Base-by-base conservation (phyloP, 2,888 invertebrate genomes). In the Thecocarcelia acutangulata region DNA sequence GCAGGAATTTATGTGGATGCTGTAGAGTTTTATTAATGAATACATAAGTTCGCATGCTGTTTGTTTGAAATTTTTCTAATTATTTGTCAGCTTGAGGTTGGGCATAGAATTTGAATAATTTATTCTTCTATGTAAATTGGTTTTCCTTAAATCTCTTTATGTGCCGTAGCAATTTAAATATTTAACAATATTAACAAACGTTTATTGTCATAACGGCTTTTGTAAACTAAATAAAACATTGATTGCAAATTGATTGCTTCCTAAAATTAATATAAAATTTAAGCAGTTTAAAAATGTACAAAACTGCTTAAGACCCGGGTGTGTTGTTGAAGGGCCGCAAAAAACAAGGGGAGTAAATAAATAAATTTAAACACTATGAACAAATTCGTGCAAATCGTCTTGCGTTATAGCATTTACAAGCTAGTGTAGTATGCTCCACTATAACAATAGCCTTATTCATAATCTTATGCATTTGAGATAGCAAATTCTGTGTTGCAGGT, bases 101-200 rank as follows among this genome's bases (percentile, higher is more conserved):
- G 8, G 40, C 56, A 24, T 78, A 40, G 66, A 73, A 73, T 78
- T 72, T 44, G 21, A 66, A 66, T 66, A 59, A 33, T 9, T 9
- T 9, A 33, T 33, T 33, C 9, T 33, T 33, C 2, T 33, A 33
- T 33, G 33, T 61, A 73, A 61, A 54, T 73, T 37, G 50, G 24
- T 33, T 66, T 54, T 44, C 33, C 21, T 50, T 19, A n/a, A 54
- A 44, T 4, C n/a, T 37, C 48, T 15, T 56, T 37, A 33, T 44
- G 33, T 56, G 11, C n/a, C 40, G 37, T 13, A 56, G 21, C 12
- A 12, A 15, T 63, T 63, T 33, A 33, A 33, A 33, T 8, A 33
- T 33, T 63, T 56, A 13, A n/a, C n/a, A n/a, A n/a, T n/a, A 1
- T 37, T 46, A 48, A 8, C 33, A 46, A 24, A 42, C 3, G 50